Percentiles rank a stretch among this genome's conserved stretches.
phyloP scores from a whole-genome alignment of 2,113 vertebrate species.

The Ciconia boyciana region DNA sequence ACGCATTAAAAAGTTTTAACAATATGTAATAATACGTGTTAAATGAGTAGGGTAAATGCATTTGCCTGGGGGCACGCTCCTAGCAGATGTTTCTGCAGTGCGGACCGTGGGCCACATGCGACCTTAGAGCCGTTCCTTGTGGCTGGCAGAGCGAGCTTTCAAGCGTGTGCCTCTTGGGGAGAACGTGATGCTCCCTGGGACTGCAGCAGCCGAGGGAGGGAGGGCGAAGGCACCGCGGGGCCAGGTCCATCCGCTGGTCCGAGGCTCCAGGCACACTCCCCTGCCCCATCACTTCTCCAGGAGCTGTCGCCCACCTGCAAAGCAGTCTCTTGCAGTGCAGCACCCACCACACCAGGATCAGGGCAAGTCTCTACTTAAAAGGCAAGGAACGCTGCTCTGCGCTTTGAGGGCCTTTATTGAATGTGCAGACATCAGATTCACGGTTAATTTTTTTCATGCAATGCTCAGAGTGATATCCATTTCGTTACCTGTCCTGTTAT shows the following conservation, averaged over 20 bases:
- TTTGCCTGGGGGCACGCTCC: not conserved
- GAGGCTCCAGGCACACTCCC: not conserved
- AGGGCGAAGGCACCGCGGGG: fast-evolving
- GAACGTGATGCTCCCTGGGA: not conserved
- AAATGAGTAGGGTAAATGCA: not conserved
- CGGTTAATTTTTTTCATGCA: not conserved
- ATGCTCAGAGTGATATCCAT: not conserved
- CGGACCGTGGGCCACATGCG: fast-evolving
- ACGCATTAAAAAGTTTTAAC: not conserved
- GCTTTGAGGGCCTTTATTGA: not conserved
- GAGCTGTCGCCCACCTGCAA: not conserved
- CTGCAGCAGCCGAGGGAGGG: fast-evolving
- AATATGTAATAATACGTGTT: not conserved
- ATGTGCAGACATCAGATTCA: not conserved
- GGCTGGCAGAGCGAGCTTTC: not conserved
- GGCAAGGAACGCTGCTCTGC: not conserved
- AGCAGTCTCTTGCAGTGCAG: not conserved
- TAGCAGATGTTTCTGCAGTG: not conserved
- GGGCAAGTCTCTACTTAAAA: not conserved
- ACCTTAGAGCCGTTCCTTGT: fast-evolving
- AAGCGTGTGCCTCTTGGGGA: fast-evolving
- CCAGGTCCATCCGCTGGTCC: not conserved
- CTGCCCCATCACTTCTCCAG: not conserved
- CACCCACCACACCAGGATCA: not conserved
- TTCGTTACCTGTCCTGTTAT: not conserved